Evolutionary conservation across 2,888 invertebrate species (phyloP), one percentile per base, ranked within the genome.

Genomic region (Brachynemurus nebulosus): DNA sequence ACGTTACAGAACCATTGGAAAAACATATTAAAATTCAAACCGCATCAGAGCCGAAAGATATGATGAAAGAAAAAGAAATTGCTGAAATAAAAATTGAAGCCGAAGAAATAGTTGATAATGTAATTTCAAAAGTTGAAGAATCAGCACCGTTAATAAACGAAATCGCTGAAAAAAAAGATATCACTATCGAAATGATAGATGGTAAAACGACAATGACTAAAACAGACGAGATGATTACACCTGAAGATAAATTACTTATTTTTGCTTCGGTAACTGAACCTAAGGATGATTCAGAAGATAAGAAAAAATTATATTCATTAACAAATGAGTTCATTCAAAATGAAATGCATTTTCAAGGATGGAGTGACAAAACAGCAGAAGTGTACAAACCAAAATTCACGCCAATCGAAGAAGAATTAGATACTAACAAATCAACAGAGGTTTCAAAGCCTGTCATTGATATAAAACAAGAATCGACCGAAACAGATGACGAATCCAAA

Each of bases 281-380:
- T n/a, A n/a, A n/a, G n/a, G n/a, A n/a, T n/a, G n/a, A n/a, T n/a
- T n/a, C n/a, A n/a, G n/a, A n/a, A n/a, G n/a, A n/a, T n/a, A n/a
- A n/a, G n/a, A n/a, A n/a, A n/a, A n/a, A n/a, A n/a, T n/a, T n/a
- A n/a, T n/a, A n/a, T 30, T 50, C 52, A 35, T 48, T 51, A 4
- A 61, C 61, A 3, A 51, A 52, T 18, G 52, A 58, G 47, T 50
- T 62, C 41, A 61, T 62, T 23, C 55, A 58, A 50, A 59, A 57
- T 44, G 62, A 63, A 51, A 57, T 57, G 3, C 48, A 53, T 37
- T 59, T 58, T 45, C 47, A 51, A 17, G 59, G 55, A 8, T 59
- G 58, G 59, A 50, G 55, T 4, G 59, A 58, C 48, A 57, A 58
- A 41, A 45, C 55, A 40, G 57, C 16, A 2, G 6, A 35, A 20